Evolutionary conservation across 2,888 invertebrate genomes (phyloP), one percentile per base, ranked within the genome.

Genomic region (Torymus auratus): DNA sequence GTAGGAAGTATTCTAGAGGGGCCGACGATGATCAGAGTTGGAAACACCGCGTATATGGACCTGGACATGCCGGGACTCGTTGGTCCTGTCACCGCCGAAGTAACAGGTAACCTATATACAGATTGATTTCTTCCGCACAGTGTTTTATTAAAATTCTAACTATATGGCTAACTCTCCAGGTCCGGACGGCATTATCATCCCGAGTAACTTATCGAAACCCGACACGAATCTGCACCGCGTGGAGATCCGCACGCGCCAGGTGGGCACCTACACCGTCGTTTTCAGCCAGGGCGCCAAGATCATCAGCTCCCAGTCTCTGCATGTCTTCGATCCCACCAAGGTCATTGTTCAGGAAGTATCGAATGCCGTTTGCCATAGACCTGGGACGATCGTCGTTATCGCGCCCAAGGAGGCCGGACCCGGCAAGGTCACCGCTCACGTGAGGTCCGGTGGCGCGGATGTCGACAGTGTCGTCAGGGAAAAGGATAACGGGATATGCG

Each of bases 391-490:
- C 82, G 94, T 94, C 86, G 94, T 97, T 67, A 95, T 95, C 84
- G 94, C 95, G 2, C 93, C 94, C 41, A 90, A 89, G 73, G 94
- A 94, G 85, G 98, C 97, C 2, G 98, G 98, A 1, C 95, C 96
- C 75, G 97, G 98, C 3, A 95, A 95, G 17, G 91, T 98, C 10
- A 94, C 95, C 0, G 96, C 96, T 0, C 92, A 94, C 64, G 96
- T 98, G 23, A 94, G 95, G 82, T 96, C 97, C 85, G 97, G 96
- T 41, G 95, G 96, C 2, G 93, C 94, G 52, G 95, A 95, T 83
- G 96, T 97, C 4, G 96, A 96, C 28, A 96, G 97, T 89, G 94
- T 96, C 82, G 94, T 98, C 83, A 92, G 96, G 20, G 94, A 96
- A 77, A 93, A 93, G 79, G 93, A 94, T 65, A 94, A 94, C 85